A percentile compares a stretch with the other conserved stretches of the same genome.
phyloP scores from a whole-genome alignment of 2,113 vertebrate species.

The Salvator merianae region DNA sequence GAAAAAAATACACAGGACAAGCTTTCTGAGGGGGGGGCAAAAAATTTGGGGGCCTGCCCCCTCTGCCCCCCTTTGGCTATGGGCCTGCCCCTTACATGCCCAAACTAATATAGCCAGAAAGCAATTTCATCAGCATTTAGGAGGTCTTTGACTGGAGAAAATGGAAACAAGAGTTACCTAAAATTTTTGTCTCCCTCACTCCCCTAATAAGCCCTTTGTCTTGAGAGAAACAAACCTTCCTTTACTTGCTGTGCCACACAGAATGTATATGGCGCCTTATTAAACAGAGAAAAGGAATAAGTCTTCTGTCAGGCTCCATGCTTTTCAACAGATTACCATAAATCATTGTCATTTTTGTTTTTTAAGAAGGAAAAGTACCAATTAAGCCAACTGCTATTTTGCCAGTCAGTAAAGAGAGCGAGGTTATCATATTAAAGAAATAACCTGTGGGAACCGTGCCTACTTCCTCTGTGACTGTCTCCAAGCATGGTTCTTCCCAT shows the following conservation, averaged over 20 bases:
- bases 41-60: no score
- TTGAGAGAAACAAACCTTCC: background rate
- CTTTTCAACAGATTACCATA: constrained; percentile 16
- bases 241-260: background rate
- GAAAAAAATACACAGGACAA: no score
- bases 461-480: constrained; percentile 19
- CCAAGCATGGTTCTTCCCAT: constrained; percentile 1
- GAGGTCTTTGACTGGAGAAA: background rate
- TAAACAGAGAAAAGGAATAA: background rate
- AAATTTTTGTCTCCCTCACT: background rate
- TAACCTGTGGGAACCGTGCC: background rate
- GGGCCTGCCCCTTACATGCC: background rate
- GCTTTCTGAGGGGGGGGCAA: no score
- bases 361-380: background rate
- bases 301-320: background rate
- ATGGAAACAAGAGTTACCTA: background rate
- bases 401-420: background rate
- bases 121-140: constrained; percentile 13
- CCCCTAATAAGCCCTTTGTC: background rate
- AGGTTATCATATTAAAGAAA: constrained; percentile 12
- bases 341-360: constrained; percentile 6
- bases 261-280: background rate
- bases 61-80: background rate
- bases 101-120: background rate
- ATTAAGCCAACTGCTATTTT: constrained; percentile 3